Percentiles rank a stretch among this genome's conserved stretches.
These are phyloP conservation scores for Hemicordylus capensis DNA, from an alignment of 2,113 vertebrate genomes.

Conservation along the genomic window DNA sequence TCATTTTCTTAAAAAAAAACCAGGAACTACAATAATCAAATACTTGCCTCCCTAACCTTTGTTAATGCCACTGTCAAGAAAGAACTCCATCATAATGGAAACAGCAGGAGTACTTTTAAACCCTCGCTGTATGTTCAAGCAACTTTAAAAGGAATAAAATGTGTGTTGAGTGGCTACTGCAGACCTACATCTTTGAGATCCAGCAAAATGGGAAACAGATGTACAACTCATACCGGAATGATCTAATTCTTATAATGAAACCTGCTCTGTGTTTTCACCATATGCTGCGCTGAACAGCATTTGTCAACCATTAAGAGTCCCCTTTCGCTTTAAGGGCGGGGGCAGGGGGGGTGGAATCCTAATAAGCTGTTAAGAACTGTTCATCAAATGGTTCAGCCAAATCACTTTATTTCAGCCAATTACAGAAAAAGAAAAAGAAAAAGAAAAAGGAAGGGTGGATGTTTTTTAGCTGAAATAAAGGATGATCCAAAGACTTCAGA, in stretches of 20 bases:
- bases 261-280: conserved; percentile 8
- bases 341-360: fast-evolving
- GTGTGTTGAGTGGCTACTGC: not conserved
- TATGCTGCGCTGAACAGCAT: not conserved
- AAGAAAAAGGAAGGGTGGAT: not conserved
- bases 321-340: not conserved
- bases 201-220: not conserved
- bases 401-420: conserved; percentile 27
- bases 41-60: not conserved
- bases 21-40: not conserved
- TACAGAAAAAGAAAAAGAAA: conserved; percentile 11
- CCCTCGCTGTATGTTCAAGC: not conserved
- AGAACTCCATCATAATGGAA: not conserved
- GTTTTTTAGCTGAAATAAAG: conserved; percentile 38
- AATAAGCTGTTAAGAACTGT: not conserved
- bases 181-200: fast-evolving
- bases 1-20: not conserved
- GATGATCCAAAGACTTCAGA: conserved; percentile 31
- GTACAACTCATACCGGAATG: not conserved
- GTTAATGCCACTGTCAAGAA: not conserved
- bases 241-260: conserved; percentile 19
- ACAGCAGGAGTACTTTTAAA: not conserved
- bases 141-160: not conserved
- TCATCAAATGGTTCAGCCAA: not conserved
- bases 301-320: not conserved